A percentile compares a stretch with the other conserved stretches of the same genome.
phyloP scores from a whole-genome alignment of 2,888 invertebrate species.

The Pseudococcus viburni region DNA sequence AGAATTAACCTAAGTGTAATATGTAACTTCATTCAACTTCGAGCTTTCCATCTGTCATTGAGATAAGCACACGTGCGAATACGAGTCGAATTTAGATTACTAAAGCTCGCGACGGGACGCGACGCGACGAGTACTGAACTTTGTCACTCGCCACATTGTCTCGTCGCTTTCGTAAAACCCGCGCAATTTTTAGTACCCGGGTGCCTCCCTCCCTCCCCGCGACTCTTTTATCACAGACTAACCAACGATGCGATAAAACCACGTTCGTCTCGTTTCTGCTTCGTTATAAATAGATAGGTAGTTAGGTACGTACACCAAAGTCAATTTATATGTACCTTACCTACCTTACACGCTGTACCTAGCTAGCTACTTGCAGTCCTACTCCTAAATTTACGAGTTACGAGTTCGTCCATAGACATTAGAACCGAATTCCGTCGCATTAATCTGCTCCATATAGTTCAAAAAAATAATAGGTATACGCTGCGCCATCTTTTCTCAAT shows the following conservation, averaged over 20 bases:
- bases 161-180: too few relatives aligned
- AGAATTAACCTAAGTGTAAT: too few relatives aligned
- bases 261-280: background rate
- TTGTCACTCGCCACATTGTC: too few relatives aligned
- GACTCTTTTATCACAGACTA: too few relatives aligned
- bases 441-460: slow-evolving; percentile 40
- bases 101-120: background rate
- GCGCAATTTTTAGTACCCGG: too few relatives aligned
- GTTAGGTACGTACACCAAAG: too few relatives aligned
- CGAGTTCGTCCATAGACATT: background rate
- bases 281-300: too few relatives aligned
- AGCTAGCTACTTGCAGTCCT: too few relatives aligned
- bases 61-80: background rate
- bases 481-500: slow-evolving; percentile 39
- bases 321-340: too few relatives aligned
- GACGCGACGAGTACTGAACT: background rate
- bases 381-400: too few relatives aligned
- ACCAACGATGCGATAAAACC: background rate
- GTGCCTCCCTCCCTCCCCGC: background rate
- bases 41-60: background rate
- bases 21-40: background rate
- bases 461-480: background rate
- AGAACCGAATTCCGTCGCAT: background rate
- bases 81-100: background rate
- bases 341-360: too few relatives aligned